Evolutionary conservation across 2,797 vertebrate genomes (phyloP).

Genomic region (Petrocephalus schoutedeni): DNA sequence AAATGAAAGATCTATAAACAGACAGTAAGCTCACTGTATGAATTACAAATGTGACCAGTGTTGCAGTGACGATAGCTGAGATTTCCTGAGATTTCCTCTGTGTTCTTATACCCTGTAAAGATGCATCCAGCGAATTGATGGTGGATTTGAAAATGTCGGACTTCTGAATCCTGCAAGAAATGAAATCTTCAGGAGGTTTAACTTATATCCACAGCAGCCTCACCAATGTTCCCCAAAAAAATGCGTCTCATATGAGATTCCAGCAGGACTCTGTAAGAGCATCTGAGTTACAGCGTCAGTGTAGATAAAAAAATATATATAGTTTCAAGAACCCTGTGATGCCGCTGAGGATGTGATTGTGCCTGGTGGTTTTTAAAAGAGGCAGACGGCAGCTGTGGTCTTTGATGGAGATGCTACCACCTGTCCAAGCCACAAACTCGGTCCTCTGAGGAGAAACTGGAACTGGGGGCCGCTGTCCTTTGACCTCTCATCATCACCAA

Average conservation of each 20-base stretch:
- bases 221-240: neutral
- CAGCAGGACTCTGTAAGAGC: neutral
- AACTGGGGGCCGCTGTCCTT: neutral
- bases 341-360: neutral
- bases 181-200: conserved; percentile 7
- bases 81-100: neutral
- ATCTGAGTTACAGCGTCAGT: neutral
- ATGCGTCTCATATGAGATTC: neutral
- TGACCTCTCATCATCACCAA: neutral
- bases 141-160: neutral
- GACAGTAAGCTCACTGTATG: neutral
- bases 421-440: neutral
- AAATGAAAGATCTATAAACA: neutral
- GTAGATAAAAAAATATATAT: neutral
- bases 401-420: neutral
- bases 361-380: neutral
- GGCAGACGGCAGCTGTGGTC: neutral
- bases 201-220: neutral
- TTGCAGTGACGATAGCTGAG: neutral
- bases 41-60: neutral
- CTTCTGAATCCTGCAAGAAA: neutral
- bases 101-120: neutral
- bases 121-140: neutral
- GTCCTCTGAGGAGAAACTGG: neutral
- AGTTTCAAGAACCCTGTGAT: neutral